phyloP scores from a whole-genome alignment of 2,113 vertebrate species.

The Phylloscopus trochiloides region DNA sequence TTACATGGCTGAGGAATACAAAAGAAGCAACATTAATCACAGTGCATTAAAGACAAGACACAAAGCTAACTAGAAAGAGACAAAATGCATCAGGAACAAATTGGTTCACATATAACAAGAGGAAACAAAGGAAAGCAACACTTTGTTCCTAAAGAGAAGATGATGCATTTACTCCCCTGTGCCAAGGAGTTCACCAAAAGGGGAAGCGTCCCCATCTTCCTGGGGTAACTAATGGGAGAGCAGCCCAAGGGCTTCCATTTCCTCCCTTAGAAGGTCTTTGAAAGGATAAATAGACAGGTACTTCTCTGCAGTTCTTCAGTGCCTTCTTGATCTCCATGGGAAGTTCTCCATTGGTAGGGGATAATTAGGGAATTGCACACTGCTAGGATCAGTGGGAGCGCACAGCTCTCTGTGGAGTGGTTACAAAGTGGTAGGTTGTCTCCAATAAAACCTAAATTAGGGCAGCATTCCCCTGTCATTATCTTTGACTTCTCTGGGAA shows the following conservation, averaged over 20 bases:
- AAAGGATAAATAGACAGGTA: background rate
- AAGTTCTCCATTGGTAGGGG: background rate
- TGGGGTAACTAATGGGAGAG: background rate
- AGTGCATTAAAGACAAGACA: slow-evolving; percentile 1
- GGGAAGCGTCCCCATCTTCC: background rate
- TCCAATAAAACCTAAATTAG: slow-evolving; percentile 8
- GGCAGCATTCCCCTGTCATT: slow-evolving; percentile 39
- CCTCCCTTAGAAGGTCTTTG: background rate
- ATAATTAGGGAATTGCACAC: slow-evolving; percentile 32
- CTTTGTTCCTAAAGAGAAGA: background rate
- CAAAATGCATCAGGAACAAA: background rate
- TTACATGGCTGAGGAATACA: slow-evolving; percentile 19
- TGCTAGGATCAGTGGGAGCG: background rate
- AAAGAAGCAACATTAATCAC: slow-evolving; percentile 20
- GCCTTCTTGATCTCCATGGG: slow-evolving; percentile 24
- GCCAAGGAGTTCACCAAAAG: background rate
- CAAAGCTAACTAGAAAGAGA: background rate
- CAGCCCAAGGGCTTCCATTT: background rate
- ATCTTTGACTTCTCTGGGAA: slow-evolving; percentile 14
- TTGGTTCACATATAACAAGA: background rate
- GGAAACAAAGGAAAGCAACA: background rate
- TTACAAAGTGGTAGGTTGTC: background rate
- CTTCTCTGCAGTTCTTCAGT: background rate
- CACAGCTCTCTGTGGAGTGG: background rate
- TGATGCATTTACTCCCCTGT: background rate